Evolutionary conservation across 2,113 vertebrate species (phyloP).

Genomic region (Muscicapa adusta): DNA sequence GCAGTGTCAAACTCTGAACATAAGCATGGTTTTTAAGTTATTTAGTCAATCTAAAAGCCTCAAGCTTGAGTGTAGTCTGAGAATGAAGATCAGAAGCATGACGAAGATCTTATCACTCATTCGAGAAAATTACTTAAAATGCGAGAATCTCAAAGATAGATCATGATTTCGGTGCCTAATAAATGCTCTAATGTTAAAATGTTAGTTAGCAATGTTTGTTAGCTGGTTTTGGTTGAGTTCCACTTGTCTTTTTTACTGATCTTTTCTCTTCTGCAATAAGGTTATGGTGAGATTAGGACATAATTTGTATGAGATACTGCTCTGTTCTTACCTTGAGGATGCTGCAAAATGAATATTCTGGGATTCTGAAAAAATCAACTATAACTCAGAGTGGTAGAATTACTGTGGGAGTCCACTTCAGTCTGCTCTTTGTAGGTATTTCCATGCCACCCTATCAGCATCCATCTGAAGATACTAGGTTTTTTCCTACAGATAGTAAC

Average conservation of each 20-base stretch:
- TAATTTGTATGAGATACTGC: background rate
- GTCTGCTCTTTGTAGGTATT: background rate
- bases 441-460: background rate
- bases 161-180: background rate
- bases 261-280: background rate
- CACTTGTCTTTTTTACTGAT: background rate
- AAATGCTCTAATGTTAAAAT: background rate
- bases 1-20: background rate
- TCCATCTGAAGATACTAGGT: background rate
- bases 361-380: background rate
- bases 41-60: background rate
- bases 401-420: background rate
- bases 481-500: background rate
- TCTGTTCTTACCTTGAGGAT: background rate
- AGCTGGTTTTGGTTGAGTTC: background rate
- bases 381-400: background rate
- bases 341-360: background rate
- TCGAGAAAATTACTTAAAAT: background rate
- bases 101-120: background rate
- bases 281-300: background rate
- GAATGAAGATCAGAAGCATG: background rate
- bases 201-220: background rate
- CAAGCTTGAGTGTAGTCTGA: background rate
- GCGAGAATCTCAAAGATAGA: background rate
- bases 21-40: background rate